Base-by-base conservation (phyloP, 2,888 invertebrate genomes). In the Hirtodrosophila alboralis region DNA sequence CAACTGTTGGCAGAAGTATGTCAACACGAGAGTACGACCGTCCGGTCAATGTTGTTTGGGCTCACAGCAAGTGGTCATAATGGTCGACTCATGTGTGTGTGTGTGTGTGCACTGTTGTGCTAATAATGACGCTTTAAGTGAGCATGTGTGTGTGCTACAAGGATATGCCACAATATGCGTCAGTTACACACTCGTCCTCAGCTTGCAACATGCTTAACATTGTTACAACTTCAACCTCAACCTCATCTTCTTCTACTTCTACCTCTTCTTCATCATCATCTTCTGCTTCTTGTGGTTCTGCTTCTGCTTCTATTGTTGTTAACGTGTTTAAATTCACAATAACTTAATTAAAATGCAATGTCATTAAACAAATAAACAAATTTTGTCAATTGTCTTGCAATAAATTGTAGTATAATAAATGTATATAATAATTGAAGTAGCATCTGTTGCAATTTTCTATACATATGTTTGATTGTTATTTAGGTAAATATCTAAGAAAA, bases 1-100 rank as follows among this genome's bases (percentile, higher is more conserved):
- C 83, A 84, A 87, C 84, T 85, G 87, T 83, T 84, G 87, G 87
- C 83, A 86, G 86, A 85, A 87, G 83, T 87, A 83, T 84, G 84
- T 84, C 87, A 84, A 87, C 87, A 84, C 80, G 73, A 75, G 64
- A 58, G 67, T 61, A 52, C 65, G 56, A 52, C 68, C 68, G 60
- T 64, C 52, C 57, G 60, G 58, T 45, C 51, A 33, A 56, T 74
- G 74, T 74, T n/a, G n/a, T n/a, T n/a, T 52, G 56, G 65, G 72
- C 61, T 61, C 79, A 72, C 57, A 73, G 81, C 73, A 86, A 81
- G 81, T 84, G 86, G 86, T 80, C 84, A 81, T 68, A 86, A 74
- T 70, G 84, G 86, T 65, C 79, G 60, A 67, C 72, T 58, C 65
- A 44, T 44, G 31, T 36, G 40, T 45, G 41, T 27, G 45, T 52